phyloP scores from a whole-genome alignment of 2,797 vertebrate genomes.

The Serranus cabrilla region DNA sequence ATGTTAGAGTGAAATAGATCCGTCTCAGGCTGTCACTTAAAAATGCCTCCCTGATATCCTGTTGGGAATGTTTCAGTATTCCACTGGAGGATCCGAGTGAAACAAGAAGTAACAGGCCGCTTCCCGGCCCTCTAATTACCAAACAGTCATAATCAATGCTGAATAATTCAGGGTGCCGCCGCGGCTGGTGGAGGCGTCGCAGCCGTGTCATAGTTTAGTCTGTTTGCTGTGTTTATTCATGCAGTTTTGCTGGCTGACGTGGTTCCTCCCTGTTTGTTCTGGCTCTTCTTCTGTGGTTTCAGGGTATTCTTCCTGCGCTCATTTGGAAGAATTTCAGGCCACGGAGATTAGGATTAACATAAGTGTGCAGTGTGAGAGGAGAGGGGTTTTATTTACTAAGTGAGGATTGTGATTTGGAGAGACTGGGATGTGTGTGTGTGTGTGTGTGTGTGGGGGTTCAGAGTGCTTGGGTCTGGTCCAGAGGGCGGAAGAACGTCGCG shows the following conservation, averaged over 20 bases:
- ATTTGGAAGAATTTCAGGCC: conserved; percentile 1
- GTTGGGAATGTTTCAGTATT: conserved; percentile 17
- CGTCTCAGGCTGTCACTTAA: conserved; percentile 49
- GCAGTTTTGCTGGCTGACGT: conserved; percentile 44
- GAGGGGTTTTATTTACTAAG: conserved; percentile 29
- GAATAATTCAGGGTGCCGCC: not conserved
- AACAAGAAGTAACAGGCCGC: not conserved
- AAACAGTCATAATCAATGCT: not conserved
- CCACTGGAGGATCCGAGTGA: not conserved
- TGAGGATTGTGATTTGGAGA: conserved; percentile 32
- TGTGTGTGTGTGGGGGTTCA: conserved; percentile 5
- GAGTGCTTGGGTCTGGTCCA: conserved; percentile 43
- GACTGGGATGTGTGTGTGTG: conserved; percentile 9
- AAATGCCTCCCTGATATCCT: conserved; percentile 43
- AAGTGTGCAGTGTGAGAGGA: conserved; percentile 10
- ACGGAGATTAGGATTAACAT: conserved; percentile 46
- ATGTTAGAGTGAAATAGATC: conserved; percentile 32
- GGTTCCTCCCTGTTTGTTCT: conserved; percentile 26
- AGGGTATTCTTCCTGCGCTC: conserved; percentile 19
- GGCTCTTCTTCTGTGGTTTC: conserved; percentile 22
- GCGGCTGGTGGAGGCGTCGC: conserved; percentile 1
- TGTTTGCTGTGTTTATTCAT: conserved; percentile 42
- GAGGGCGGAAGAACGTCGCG: conserved; percentile 35
- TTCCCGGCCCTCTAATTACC: not conserved
- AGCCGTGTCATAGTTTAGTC: conserved; percentile 43